Conservation (phyloP, 2,797 vertebrate genomes). For the Microchirus variegatus region DNA sequence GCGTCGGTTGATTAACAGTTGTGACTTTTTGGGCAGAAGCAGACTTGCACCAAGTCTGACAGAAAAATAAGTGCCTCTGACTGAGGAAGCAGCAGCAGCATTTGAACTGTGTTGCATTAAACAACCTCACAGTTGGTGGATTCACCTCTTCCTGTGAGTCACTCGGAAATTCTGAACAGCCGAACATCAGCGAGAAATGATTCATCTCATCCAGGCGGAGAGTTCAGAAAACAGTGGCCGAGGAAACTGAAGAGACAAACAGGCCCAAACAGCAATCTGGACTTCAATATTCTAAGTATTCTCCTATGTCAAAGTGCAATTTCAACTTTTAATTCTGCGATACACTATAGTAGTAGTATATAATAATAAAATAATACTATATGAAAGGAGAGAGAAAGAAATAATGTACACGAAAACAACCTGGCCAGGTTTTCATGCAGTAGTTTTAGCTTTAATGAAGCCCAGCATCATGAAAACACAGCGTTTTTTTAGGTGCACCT, state of each 20-base stretch:
- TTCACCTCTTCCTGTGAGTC: constrained; percentile 29
- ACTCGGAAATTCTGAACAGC: constrained; percentile 8
- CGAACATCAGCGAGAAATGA: too few relatives aligned
- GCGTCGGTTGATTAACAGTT: not conserved
- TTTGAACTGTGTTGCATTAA: constrained; percentile 14
- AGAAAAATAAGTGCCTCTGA: constrained; percentile 7
- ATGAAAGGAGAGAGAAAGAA: too few relatives aligned
- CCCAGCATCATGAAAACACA: constrained; percentile 3
- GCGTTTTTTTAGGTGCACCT: not conserved
- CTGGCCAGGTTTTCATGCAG: not conserved
- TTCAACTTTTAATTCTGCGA: too few relatives aligned
- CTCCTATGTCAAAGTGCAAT: too few relatives aligned
- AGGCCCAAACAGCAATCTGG: not conserved
- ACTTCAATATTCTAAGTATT: not conserved
- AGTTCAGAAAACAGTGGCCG: constrained; percentile 4
- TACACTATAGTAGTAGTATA: too few relatives aligned
- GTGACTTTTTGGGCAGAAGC: not conserved
- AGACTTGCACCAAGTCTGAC: not conserved
- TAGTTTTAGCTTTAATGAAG: not conserved
- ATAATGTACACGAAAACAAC: not conserved
- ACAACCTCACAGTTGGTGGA: constrained; percentile 14
- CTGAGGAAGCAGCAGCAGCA: constrained; percentile 12
- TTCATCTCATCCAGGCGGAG: constrained; percentile 8
- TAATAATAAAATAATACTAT: too few relatives aligned
- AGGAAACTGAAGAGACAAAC: constrained; percentile 3